Evolutionary conservation across 2,113 vertebrate genomes (phyloP).

Genomic region (Tragelaphus imberbis): DNA sequence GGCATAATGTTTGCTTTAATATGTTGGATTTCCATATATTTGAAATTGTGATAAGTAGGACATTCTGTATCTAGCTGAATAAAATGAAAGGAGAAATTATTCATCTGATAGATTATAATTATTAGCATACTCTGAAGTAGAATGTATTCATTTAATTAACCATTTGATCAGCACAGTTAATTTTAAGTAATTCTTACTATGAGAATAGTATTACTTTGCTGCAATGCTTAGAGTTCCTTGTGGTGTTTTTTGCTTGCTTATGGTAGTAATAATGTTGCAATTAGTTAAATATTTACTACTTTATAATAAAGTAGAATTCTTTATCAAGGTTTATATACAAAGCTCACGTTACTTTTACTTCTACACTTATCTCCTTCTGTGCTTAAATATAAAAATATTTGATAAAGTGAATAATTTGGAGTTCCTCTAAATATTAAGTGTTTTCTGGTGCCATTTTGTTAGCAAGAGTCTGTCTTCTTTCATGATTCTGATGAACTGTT

Average conservation of each 20-base stretch:
- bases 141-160: constrained; percentile 19
- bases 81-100: background rate
- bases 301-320: background rate
- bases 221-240: background rate
- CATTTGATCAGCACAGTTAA: background rate
- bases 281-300: background rate
- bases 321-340: background rate
- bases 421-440: background rate
- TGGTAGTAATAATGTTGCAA: background rate
- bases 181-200: background rate
- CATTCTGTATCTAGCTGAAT: background rate
- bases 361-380: background rate
- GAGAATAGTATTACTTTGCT: background rate
- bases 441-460: background rate
- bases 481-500: background rate
- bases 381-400: background rate
- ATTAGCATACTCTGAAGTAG: background rate
- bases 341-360: background rate
- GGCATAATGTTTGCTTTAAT: constrained; percentile 59
- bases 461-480: background rate
- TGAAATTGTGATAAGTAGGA: constrained; percentile 57
- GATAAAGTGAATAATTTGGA: background rate
- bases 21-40: constrained; percentile 66
- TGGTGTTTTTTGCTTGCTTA: background rate
- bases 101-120: background rate